These are phyloP conservation scores for Tadarida brasiliensis DNA, from an alignment of 2,797 vertebrate genomes.

Conservation along the genomic window DNA sequence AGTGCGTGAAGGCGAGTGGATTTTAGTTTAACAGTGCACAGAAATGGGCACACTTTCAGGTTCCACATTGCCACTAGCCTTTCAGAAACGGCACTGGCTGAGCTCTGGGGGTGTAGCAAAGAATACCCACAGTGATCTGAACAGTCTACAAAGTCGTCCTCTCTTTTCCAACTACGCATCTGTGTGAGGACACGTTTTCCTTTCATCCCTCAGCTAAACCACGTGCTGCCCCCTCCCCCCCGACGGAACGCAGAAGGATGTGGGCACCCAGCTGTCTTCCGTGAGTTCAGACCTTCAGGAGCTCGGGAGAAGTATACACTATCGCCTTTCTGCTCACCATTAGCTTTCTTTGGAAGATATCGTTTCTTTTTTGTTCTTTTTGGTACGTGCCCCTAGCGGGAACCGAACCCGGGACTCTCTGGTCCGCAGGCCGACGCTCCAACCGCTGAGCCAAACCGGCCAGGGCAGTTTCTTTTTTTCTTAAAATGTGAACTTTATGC, in stretches of 20 bases:
- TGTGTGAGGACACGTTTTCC: not conserved
- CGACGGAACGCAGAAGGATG: not conserved
- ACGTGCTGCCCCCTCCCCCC: too few species aligned
- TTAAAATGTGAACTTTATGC: not conserved
- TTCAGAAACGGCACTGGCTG: not conserved
- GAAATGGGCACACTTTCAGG: not conserved
- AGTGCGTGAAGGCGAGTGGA: not conserved
- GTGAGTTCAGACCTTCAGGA: not conserved
- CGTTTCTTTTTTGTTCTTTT: not conserved
- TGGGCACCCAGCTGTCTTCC: not conserved
- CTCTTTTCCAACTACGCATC: not conserved
- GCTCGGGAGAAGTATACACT: not conserved
- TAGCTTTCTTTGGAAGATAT: not conserved
- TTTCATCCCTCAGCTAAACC: accelerated
- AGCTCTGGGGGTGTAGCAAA: not conserved
- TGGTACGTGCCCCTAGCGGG: too few species aligned
- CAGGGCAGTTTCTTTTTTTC: too few species aligned
- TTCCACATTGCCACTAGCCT: not conserved
- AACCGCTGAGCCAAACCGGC: too few species aligned
- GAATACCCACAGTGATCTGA: not conserved
- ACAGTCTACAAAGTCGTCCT: not conserved
- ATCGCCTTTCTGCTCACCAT: not conserved
- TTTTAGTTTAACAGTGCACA: not conserved
- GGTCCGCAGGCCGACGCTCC: too few species aligned
- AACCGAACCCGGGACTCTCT: too few species aligned